These are phyloP conservation scores for Onychomys leucogaster DNA, from an alignment of 2,797 vertebrate species.

Conservation along the genomic window DNA sequence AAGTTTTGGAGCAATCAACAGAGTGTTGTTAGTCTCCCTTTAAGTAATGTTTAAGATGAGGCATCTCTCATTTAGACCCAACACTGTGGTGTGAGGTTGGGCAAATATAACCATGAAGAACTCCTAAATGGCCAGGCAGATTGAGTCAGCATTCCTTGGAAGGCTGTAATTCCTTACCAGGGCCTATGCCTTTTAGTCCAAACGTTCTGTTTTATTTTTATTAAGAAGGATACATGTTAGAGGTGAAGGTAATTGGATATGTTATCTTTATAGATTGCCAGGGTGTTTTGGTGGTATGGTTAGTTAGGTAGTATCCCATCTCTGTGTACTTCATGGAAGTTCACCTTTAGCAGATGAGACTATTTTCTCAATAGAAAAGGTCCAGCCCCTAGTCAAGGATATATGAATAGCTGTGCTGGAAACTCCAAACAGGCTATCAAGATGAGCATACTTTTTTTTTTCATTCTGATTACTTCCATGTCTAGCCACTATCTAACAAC, in stretches of 20 bases:
- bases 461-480: background rate
- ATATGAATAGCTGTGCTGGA: background rate
- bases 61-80: background rate
- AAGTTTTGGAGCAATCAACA: conserved; percentile 30
- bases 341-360: background rate
- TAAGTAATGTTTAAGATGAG: background rate
- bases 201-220: background rate
- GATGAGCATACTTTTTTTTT: background rate
- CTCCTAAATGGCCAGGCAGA: background rate
- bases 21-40: background rate
- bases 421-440: background rate
- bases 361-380: background rate
- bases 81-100: background rate
- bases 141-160: background rate
- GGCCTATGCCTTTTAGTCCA: conserved; percentile 19
- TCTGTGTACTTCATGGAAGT: background rate
- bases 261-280: background rate
- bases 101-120: background rate
- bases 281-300: background rate
- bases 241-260: background rate
- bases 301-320: background rate
- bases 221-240: background rate
- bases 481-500: conserved; percentile 1
- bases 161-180: background rate
- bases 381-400: background rate